Evolutionary conservation across 2,797 vertebrate genomes (phyloP).

Genomic region (Scomberomorus guttatus): DNA sequence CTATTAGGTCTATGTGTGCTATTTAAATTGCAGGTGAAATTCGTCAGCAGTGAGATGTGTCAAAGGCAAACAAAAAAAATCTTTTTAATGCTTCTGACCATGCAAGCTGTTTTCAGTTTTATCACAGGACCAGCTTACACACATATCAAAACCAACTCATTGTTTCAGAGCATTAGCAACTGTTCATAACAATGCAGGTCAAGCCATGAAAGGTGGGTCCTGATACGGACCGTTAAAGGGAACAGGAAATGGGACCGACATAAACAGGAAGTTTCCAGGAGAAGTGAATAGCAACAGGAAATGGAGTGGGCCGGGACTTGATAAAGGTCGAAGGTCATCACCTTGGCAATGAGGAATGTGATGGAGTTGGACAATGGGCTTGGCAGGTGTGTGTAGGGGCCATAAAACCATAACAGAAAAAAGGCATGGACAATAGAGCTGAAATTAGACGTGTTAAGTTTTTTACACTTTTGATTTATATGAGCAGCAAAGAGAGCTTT

Average conservation of each 20-base stretch:
- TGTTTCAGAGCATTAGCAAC: slow-evolving; percentile 66
- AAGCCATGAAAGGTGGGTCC: slow-evolving; percentile 66
- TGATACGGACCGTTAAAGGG: slow-evolving; percentile 70
- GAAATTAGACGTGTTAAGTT: slow-evolving; percentile 50
- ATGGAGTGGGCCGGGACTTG: slow-evolving; percentile 78
- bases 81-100: no score
- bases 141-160: slow-evolving; percentile 50
- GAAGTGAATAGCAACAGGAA: slow-evolving; percentile 86
- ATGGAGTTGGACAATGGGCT: slow-evolving; percentile 82
- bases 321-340: slow-evolving; percentile 79
- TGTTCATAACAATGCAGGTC: slow-evolving; percentile 73
- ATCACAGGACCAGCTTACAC: slow-evolving; percentile 30
- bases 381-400: slow-evolving; percentile 82
- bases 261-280: slow-evolving; percentile 89
- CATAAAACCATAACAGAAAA: slow-evolving; percentile 46
- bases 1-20: neutral
- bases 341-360: slow-evolving; percentile 72
- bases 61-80: neutral
- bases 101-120: slow-evolving; percentile 26
- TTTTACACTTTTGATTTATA: slow-evolving; percentile 20
- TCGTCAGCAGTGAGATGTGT: neutral
- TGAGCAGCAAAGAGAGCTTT: slow-evolving; percentile 12
- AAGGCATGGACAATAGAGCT: slow-evolving; percentile 53
- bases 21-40: slow-evolving; percentile 2
- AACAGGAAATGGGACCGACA: slow-evolving; percentile 84